Conservation (phyloP, 1,140 invertebrate species). For the Onthophagus taurus region DNA sequence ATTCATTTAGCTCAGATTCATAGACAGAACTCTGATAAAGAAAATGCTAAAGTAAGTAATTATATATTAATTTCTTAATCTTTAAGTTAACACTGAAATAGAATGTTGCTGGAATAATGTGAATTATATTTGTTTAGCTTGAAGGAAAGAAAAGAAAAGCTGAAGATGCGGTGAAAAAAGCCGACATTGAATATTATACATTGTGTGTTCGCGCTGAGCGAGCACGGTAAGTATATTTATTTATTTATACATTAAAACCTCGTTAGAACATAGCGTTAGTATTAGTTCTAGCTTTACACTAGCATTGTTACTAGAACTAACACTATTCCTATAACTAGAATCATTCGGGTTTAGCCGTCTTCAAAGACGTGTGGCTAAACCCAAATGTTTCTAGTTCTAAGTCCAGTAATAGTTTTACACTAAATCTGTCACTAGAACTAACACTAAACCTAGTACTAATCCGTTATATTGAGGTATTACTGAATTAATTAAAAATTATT, state of each 20-base stretch:
- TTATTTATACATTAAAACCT: not conserved
- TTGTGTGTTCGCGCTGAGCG: slow-evolving; percentile 80
- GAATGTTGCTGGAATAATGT: not conserved
- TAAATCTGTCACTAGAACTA: no score
- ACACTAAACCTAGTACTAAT: no score
- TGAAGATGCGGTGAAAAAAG: slow-evolving; percentile 80
- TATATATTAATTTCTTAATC: slow-evolving; percentile 1
- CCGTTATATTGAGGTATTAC: no score
- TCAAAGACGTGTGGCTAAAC: no score
- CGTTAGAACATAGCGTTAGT: no score
- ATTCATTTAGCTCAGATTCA: slow-evolving; percentile 34
- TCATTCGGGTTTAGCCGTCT: no score
- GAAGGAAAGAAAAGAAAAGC: slow-evolving; percentile 82
- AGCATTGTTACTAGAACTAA: no score
- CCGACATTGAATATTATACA: slow-evolving; percentile 90
- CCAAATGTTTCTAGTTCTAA: no score
- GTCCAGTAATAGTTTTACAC: no score
- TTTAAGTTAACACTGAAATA: slow-evolving; percentile 8
- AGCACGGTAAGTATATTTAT: slow-evolving; percentile 48
- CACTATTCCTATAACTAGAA: no score
- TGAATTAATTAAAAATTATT: no score
- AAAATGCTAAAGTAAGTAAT: slow-evolving; percentile 47
- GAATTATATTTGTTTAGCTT: slow-evolving; percentile 47
- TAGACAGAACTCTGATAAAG: slow-evolving; percentile 54
- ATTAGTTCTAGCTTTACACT: no score